These are phyloP conservation scores for Yasuhikotakia modesta DNA, from an alignment of 2,797 vertebrate species.

Conservation along the genomic window DNA sequence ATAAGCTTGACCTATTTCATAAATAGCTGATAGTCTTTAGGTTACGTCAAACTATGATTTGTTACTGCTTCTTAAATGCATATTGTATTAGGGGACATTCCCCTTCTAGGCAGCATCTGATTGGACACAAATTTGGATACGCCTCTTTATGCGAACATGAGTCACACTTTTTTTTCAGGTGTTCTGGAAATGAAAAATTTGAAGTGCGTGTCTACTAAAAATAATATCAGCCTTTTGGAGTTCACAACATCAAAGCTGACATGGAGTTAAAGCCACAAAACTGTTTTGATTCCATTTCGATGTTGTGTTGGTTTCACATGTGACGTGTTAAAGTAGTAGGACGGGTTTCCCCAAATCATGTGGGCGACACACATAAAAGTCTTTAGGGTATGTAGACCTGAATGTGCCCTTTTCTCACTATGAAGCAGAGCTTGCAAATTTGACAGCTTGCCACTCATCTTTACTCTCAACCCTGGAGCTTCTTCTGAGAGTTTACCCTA, in stretches of 20 bases:
- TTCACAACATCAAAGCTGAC: not conserved
- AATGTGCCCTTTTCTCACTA: constrained; percentile 41
- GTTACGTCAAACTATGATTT: not conserved
- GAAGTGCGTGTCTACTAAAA: not conserved
- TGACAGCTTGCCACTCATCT: constrained; percentile 31
- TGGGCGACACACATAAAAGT: constrained; percentile 37
- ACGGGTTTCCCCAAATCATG: constrained; percentile 49
- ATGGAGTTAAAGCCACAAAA: not conserved
- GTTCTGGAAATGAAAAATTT: not conserved
- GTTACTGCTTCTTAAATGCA: not conserved
- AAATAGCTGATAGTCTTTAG: too few relatives aligned
- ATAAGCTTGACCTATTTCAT: too few relatives aligned
- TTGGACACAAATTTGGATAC: not conserved
- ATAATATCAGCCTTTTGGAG: not conserved
- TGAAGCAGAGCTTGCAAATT: not conserved
- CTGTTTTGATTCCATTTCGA: not conserved
- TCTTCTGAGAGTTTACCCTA: constrained; percentile 19
- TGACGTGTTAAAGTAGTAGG: constrained; percentile 46
- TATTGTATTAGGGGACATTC: not conserved
- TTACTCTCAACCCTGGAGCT: constrained; percentile 21
- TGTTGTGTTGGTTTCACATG: constrained; percentile 10
- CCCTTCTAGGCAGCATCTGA: not conserved
- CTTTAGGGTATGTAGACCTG: constrained; percentile 44
- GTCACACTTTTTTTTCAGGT: not conserved
- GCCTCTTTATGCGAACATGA: not conserved